A percentile compares a stretch with the other conserved stretches of the same genome.
Evolutionary conservation across 2,888 invertebrate species (phyloP).

Genomic region (Bellardia pandia): DNA sequence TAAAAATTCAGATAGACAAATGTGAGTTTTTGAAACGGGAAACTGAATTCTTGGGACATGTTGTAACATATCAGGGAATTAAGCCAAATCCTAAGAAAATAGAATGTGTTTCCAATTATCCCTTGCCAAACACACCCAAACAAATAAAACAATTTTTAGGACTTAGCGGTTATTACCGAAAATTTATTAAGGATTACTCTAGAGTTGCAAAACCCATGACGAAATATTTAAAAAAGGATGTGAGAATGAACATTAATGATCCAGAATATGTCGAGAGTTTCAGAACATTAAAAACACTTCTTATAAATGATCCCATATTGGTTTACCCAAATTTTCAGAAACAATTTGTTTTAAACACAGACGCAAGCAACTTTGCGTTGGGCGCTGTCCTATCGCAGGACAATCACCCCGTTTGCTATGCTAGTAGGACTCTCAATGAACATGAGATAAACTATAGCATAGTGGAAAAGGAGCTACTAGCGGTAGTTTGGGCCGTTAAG

Average conservation of each 20-base stretch:
- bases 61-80: too few relatives aligned
- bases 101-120: too few relatives aligned
- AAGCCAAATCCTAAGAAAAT: too few relatives aligned
- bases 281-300: too few relatives aligned
- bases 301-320: conserved; percentile 79
- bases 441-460: conserved; percentile 70
- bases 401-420: conserved; percentile 57
- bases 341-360: conserved; percentile 74
- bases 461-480: conserved; percentile 74
- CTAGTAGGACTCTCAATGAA: conserved; percentile 74
- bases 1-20: conserved; percentile 63
- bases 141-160: too few relatives aligned
- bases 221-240: conserved; percentile 68
- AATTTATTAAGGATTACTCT: too few relatives aligned
- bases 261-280: too few relatives aligned
- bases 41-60: too few relatives aligned
- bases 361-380: conserved; percentile 68
- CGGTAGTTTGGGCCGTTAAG: conserved; percentile 62
- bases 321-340: conserved; percentile 75
- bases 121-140: too few relatives aligned
- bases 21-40: conserved; percentile 4
- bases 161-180: too few relatives aligned
- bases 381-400: conserved; percentile 69
- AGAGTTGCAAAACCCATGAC: conserved; percentile 69
- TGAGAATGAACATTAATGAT: too few relatives aligned